phyloP scores from a whole-genome alignment of 2,888 invertebrate species.

The Coremacera marginata region DNA sequence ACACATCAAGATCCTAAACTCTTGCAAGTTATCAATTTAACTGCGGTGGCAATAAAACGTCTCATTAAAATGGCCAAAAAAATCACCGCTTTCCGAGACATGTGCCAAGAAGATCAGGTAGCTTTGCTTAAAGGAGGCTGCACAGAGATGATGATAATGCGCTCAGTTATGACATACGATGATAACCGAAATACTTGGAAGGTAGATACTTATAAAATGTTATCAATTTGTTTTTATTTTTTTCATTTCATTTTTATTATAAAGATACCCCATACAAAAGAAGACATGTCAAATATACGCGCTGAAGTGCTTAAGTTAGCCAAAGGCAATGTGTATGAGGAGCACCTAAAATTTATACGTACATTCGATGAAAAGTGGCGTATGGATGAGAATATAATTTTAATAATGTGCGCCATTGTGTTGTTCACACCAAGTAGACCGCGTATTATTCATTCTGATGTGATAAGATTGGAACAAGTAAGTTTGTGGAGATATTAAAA shows the following conservation, averaged over 20 bases:
- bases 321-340: conserved; percentile 89
- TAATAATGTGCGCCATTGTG: conserved; percentile 90
- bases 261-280: conserved; percentile 83
- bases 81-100: conserved; percentile 89
- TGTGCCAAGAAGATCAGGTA: conserved; percentile 95
- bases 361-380: conserved; percentile 90
- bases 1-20: conserved; percentile 76
- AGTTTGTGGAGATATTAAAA: conserved; percentile 33
- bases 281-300: conserved; percentile 82
- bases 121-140: conserved; percentile 82
- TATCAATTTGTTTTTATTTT: neutral
- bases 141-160: conserved; percentile 95
- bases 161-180: conserved; percentile 93
- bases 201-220: conserved; percentile 69
- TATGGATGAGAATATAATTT: conserved; percentile 88
- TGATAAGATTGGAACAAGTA: conserved; percentile 88
- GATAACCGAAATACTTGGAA: conserved; percentile 89
- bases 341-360: conserved; percentile 86
- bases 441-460: conserved; percentile 85
- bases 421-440: conserved; percentile 88
- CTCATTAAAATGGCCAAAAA: conserved; percentile 88
- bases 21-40: conserved; percentile 88
- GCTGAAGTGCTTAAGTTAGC: conserved; percentile 92
- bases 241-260: conserved; percentile 32
- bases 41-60: conserved; percentile 91